Conservation (phyloP, 2,113 vertebrate genomes). For the Promerops cafer region DNA sequence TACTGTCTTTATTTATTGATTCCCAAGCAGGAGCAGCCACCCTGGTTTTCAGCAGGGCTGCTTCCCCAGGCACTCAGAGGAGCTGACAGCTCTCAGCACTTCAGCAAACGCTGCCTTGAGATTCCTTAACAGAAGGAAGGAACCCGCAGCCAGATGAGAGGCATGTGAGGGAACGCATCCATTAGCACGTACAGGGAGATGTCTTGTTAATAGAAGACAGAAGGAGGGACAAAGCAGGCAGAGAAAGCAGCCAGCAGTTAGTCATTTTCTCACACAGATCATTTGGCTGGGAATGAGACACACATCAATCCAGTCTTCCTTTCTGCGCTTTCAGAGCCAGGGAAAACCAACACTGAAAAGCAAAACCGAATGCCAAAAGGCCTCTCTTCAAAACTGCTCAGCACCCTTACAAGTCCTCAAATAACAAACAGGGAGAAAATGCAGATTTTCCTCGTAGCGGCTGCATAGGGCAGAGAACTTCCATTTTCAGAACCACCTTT, state of each 20-base stretch:
- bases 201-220: constrained; percentile 55
- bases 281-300: constrained; percentile 1
- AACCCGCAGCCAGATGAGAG: constrained; percentile 46
- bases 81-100: constrained; percentile 58
- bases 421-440: background rate
- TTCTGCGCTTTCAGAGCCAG: background rate
- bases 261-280: constrained; percentile 35
- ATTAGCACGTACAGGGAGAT: constrained; percentile 53
- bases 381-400: background rate
- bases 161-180: constrained; percentile 48
- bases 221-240: constrained; percentile 47
- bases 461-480: background rate
- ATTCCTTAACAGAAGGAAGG: constrained; percentile 28
- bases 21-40: background rate
- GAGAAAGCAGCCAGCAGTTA: constrained; percentile 49
- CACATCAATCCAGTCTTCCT: background rate
- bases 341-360: background rate
- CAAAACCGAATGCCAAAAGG: background rate
- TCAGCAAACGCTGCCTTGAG: constrained; percentile 11
- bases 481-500: background rate
- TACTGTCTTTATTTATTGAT: background rate
- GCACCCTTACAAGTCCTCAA: background rate
- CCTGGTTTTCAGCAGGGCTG: background rate
- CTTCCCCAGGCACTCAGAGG: background rate
- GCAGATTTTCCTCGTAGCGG: background rate